Conservation (phyloP, 2,888 invertebrate species). For the Cotesia congregata region DNA sequence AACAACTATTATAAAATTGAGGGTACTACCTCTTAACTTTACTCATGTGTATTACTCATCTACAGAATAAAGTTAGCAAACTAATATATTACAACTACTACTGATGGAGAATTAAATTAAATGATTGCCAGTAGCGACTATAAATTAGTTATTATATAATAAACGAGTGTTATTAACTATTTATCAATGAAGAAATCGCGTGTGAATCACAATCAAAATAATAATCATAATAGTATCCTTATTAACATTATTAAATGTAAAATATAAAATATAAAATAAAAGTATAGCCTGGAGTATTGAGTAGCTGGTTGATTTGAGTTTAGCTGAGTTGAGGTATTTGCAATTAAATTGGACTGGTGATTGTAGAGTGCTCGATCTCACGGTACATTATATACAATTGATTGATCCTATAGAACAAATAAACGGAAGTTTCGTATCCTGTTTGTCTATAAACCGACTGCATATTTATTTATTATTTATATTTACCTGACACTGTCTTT, state of each 20-base stretch:
- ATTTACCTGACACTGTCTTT: background rate
- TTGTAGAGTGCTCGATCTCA: constrained; percentile 8
- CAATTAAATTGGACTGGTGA: constrained; percentile 29
- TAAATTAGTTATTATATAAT: background rate
- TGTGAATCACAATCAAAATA: constrained; percentile 12
- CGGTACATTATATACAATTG: constrained; percentile 6
- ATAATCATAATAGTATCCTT: background rate
- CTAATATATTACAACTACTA: background rate
- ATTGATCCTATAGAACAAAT: constrained; percentile 26
- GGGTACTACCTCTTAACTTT: constrained; percentile 23
- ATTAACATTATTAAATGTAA: background rate
- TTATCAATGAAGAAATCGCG: constrained; percentile 26
- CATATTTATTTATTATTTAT: constrained; percentile 22
- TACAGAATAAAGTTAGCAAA: constrained; percentile 23
- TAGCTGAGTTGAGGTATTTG: background rate
- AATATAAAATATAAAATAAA: background rate
- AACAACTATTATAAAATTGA: constrained; percentile 27
- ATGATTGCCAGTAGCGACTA: constrained; percentile 23
- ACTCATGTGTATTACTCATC: constrained; percentile 32
- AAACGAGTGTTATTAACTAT: constrained; percentile 3
- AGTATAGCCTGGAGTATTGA: background rate
- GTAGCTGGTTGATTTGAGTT: too few species aligned
- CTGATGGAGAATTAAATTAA: background rate
- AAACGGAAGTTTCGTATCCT: constrained; percentile 39
- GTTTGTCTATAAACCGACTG: constrained; percentile 14